phyloP scores from a whole-genome alignment of 2,113 vertebrate species.

The Sebastes schlegelii region DNA sequence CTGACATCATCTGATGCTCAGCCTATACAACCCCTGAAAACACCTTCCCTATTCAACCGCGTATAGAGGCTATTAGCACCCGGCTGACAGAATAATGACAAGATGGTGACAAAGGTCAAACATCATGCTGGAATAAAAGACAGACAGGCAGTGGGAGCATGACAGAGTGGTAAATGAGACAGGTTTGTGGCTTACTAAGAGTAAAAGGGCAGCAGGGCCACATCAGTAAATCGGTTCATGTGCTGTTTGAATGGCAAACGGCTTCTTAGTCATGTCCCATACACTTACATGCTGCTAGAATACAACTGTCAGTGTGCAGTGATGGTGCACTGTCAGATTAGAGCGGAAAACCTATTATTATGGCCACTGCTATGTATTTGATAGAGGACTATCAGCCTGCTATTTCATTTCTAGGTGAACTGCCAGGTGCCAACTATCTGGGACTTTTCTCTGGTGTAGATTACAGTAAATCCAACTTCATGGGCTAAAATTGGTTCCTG shows the following conservation, averaged over 20 bases:
- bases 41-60: background rate
- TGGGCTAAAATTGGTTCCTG: conserved; percentile 34
- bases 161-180: conserved; percentile 32
- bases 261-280: conserved; percentile 18
- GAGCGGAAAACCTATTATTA: conserved; percentile 22
- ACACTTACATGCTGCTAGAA: conserved; percentile 27
- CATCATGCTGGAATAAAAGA: background rate
- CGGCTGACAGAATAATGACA: conserved; percentile 43
- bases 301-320: conserved; percentile 18
- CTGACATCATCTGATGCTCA: conserved; percentile 14
- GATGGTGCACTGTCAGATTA: conserved; percentile 36
- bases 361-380: conserved; percentile 11
- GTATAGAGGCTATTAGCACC: background rate
- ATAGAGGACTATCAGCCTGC: conserved; percentile 23
- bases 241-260: conserved; percentile 32
- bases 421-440: conserved; percentile 3
- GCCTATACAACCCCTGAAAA: background rate
- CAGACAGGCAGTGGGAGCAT: background rate
- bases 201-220: conserved; percentile 8
- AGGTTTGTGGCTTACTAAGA: conserved; percentile 9
- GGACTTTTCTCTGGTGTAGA: conserved; percentile 10
- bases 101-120: conserved; percentile 42
- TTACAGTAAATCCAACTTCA: conserved; percentile 28
- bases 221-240: background rate
- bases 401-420: conserved; percentile 9